Evolutionary conservation across 2,888 invertebrate genomes (phyloP).

Genomic region (Philaethria dido): DNA sequence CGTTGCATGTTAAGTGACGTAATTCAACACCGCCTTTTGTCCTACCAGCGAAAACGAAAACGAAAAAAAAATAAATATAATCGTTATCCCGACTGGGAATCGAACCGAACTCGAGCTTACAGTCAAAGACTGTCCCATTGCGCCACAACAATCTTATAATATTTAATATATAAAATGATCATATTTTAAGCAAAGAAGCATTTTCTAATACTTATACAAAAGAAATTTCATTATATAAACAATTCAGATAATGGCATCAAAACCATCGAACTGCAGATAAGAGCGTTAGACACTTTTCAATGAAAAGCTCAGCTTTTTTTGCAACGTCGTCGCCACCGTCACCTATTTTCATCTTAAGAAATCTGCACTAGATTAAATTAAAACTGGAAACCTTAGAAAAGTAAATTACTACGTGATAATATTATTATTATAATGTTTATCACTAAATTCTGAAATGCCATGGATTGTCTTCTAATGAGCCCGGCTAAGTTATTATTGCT

Average conservation of each 20-base stretch:
- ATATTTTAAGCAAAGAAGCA: background rate
- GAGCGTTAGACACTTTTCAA: slow-evolving; percentile 19
- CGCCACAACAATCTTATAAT: too few species aligned
- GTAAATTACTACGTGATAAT: background rate
- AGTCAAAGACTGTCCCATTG: too few species aligned
- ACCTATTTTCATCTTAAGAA: slow-evolving; percentile 2
- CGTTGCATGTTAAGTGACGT: too few species aligned
- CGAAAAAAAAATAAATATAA: too few species aligned
- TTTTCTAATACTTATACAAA: background rate
- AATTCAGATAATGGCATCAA: slow-evolving; percentile 7
- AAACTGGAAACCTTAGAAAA: background rate
- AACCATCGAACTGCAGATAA: slow-evolving; percentile 20
- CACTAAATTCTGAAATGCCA: background rate
- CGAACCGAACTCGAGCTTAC: too few species aligned
- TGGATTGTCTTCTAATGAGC: too few species aligned
- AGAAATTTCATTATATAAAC: slow-evolving; percentile 1
- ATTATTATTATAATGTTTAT: background rate
- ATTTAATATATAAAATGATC: too few species aligned
- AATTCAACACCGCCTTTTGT: too few species aligned
- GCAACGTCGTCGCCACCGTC: background rate
- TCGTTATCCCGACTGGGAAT: too few species aligned
- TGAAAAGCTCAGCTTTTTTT: slow-evolving; percentile 23
- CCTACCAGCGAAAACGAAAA: too few species aligned
- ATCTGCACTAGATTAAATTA: slow-evolving; percentile 14
- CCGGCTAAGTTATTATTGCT: too few species aligned